Percentiles rank a stretch among this genome's conserved stretches.
Conservation (phyloP, 2,888 invertebrate species). For the Balanococcus diminutus region DNA sequence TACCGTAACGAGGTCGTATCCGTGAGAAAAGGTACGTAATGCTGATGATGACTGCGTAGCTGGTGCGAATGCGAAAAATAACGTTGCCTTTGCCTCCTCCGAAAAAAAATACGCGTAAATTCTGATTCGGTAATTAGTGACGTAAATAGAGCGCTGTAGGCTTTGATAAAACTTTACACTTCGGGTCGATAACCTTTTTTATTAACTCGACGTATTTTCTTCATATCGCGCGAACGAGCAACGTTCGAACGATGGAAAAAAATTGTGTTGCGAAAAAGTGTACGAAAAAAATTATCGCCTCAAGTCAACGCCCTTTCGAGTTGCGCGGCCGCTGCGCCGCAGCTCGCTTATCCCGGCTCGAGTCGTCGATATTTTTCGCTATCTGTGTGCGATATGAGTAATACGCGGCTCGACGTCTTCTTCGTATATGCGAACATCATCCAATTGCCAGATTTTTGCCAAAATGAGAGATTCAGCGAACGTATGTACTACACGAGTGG, state of each 20-base stretch:
- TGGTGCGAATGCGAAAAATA: background rate
- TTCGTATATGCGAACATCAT: background rate
- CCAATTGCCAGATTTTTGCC: background rate
- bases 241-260: background rate
- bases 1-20: background rate
- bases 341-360: background rate
- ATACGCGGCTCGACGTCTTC: background rate
- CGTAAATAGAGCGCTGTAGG: slow-evolving; percentile 42
- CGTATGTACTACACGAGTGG: too few species aligned
- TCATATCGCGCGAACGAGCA: background rate
- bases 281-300: slow-evolving; percentile 25
- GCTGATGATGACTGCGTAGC: too few species aligned
- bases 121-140: slow-evolving; percentile 30
- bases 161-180: background rate
- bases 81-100: background rate
- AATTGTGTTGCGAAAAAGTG: slow-evolving; percentile 12
- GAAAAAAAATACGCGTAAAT: background rate
- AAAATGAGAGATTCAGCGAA: too few species aligned
- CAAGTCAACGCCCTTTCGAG: slow-evolving; percentile 33
- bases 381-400: background rate
- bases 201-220: background rate
- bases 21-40: background rate
- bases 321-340: background rate
- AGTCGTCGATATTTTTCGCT: background rate
- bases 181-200: slow-evolving; percentile 30